Evolutionary conservation across 2,888 invertebrate genomes (phyloP), one percentile per base, ranked within the genome.

Genomic region (Creontiades dilutus): DNA sequence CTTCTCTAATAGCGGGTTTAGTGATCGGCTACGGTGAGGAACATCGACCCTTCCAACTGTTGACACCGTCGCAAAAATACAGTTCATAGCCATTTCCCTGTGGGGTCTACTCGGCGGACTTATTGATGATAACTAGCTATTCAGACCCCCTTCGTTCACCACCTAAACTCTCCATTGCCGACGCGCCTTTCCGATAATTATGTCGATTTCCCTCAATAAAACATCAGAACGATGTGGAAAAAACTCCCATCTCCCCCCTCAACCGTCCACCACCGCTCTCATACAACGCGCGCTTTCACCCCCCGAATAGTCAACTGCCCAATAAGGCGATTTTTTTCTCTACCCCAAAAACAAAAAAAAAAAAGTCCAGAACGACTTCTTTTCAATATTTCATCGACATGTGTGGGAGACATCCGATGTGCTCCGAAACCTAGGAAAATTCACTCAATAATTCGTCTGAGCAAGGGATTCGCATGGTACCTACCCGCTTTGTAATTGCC

Each of bases 131-230:
- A 61, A 61, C 19, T n/a, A 61, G 19, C 48, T 48, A 7, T 48
- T 13, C 48, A 48, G 13, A 48, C 48, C 48, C 48, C 48, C 48
- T 13, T 13, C 48, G 9, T 13, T 13, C 7, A 11, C 48, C 48
- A 7, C 48, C 48, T 48, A 48, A 11, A 7, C 7, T 48, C 7
- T 13, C 48, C 13, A 48, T 7, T 48, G 13, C 13, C 48, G 52
- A 16, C 16, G 52, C 14, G 13, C 11, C 16, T 16, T 19, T 68
- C 23, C 68, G 68, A 68, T 68, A 68, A 68, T 68, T 68, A 68
- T 13, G 68, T 68, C 68, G 68, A 68, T 68, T 68, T 23, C 23
- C 11, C 27, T 68, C 68, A 68, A 68, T 68, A 68, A 68, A 68
- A 68, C 27, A 68, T 2, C 23, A 68, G 23, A 7, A 5, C 68